Percentiles rank a stretch among this genome's conserved stretches.
phyloP scores from a whole-genome alignment of 2,113 vertebrate genomes.

The Cryptoleucopteryx plumbea region DNA sequence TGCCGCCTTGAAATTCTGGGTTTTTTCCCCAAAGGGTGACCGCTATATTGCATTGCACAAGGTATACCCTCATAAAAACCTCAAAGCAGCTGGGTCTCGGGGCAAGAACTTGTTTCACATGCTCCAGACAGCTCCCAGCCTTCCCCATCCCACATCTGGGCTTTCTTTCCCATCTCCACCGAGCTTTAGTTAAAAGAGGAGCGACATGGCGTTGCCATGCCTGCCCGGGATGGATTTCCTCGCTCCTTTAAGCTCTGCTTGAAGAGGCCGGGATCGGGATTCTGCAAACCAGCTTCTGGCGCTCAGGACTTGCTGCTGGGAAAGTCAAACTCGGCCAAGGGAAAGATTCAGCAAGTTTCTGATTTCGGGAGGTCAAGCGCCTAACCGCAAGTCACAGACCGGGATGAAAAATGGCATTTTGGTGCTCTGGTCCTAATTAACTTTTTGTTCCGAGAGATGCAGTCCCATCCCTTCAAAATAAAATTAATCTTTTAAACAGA shows the following conservation, averaged over 20 bases:
- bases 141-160: background rate
- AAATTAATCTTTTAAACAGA: constrained; percentile 46
- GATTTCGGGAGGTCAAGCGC: constrained; percentile 13
- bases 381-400: background rate
- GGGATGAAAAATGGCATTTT: constrained; percentile 50
- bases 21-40: background rate
- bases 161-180: background rate
- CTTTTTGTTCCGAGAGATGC: constrained; percentile 20
- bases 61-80: background rate
- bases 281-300: background rate
- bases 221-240: background rate
- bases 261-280: background rate
- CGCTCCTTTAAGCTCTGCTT: rapidly evolving
- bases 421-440: constrained; percentile 60
- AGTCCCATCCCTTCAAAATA: background rate
- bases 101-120: background rate
- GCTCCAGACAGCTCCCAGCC: background rate
- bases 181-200: background rate
- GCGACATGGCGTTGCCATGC: rapidly evolving
- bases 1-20: background rate
- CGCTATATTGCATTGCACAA: rapidly evolving
- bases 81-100: background rate
- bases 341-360: background rate
- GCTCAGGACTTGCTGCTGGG: background rate
- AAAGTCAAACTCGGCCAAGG: background rate